Base-by-base conservation (phyloP, 2,888 invertebrate species). In the Dromius quadrimaculatus region DNA sequence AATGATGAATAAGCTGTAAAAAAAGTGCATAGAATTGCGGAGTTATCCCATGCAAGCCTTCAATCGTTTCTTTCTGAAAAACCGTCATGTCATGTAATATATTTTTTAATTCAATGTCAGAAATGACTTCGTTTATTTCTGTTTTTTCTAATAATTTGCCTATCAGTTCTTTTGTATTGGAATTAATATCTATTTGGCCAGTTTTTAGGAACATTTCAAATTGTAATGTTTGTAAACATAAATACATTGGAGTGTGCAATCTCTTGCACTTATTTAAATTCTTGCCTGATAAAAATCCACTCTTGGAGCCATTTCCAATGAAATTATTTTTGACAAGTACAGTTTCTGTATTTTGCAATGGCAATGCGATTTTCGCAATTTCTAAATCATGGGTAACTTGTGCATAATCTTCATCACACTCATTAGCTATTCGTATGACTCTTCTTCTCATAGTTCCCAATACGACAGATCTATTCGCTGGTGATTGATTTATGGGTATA, bases 181-280 rank as follows among this genome's bases (percentile, higher is more conserved):
- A 3, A 15, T 4, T 47, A 4, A 47, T 15, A 15, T 2, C 47
- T 5, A 47, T 47, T 5, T 47, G 4, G 3, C 6, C 15, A 4
- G 13, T 4, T 6, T 54, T 4, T 22, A n/a, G 2, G 23, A 54
- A 54, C 2, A 2, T 28, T 54, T 54, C 54, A 59, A 75, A 76
- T 72, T 76, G 74, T 38, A 76, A 66, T 47, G 75, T 75, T 73
- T 75, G 66, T n/a, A 78, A 61, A 15, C 66, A 76, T 15, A 76
- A 15, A 70, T 23, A n/a, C 62, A 11, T 23, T 5, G 72, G 17
- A 38, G 71, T 66, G 57, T 73, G 71, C 11, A 73, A 28, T 54
- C 76, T 45, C 71, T 77, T 78, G 69, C 78, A 79, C 13, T 77
- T 50, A 32, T 77, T 79, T 43, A 77, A 79, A 71, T 78, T 76